Evolutionary conservation across 1,140 invertebrate species (phyloP), one percentile per base, ranked within the genome.

Genomic region (Aphelinus atriplicis): DNA sequence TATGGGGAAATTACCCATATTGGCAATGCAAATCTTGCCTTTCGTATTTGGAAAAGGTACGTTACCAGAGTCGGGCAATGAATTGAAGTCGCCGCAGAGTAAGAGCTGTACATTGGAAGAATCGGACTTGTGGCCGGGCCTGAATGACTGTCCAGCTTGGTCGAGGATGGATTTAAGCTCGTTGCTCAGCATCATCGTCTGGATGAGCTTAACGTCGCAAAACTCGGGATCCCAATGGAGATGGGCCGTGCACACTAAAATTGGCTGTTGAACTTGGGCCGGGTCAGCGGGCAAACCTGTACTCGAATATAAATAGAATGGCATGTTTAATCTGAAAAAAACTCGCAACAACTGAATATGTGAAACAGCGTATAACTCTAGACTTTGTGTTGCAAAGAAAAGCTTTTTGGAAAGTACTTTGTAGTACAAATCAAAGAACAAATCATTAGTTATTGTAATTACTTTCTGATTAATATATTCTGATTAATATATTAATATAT

Each of bases 161-260:
- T 97, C 95, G 63, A 95, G 89, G 79, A 97, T 96, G 61, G 90
- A 90, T 81, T 94, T 92, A 73, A 96, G 87, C 88, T 99, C 98
- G 85, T 97, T 95, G 88, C 97, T 95, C 75, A 99, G 89, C 97
- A 99, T 99, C 96, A 99, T 99, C 45, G 96, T 98, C 88, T 99
- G 98, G 77, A 99, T 99, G 1, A 99, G 90, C 89, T 99, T 99
- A n/a, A 99, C 98, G 88, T 99, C 98, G 83, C 97, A 99, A 86
- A 95, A 99, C 89, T 99, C 98, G 1, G 98, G 98, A 91, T 99
- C 98, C 98, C 98, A 99, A 88, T 99, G 98, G 76, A 99, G 98
- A 88, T 99, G 98, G 53, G 98, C 97, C 3, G 97, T 99, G 84
- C 97, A 98, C 48, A 99, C 97, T 72, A 99, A 89, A 73, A 99